These are phyloP conservation scores for Ornithoptera priamus DNA, from an alignment of 2,888 invertebrate species.

Conservation along the genomic window DNA sequence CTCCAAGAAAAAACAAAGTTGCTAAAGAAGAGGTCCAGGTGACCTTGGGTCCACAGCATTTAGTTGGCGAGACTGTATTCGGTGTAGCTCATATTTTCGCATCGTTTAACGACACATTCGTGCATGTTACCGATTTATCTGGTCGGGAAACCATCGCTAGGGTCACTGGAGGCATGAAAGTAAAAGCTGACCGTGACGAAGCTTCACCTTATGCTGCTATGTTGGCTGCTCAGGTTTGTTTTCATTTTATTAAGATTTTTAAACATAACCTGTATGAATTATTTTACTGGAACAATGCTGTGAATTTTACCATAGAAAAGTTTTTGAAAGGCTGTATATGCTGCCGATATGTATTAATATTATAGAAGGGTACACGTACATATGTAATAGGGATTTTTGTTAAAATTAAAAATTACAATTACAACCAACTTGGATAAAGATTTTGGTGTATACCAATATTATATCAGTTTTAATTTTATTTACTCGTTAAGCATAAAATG, in stretches of 20 bases:
- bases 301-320: no score
- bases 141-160: slow-evolving; percentile 97
- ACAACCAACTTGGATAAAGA: no score
- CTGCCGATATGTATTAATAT: no score
- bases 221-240: slow-evolving; percentile 96
- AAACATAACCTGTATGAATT: neutral
- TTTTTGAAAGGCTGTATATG: no score
- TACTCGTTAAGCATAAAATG: no score
- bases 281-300: neutral
- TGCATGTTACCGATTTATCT: slow-evolving; percentile 99
- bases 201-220: slow-evolving; percentile 99
- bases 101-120: slow-evolving; percentile 99
- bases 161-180: slow-evolving; percentile 99
- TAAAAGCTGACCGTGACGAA: slow-evolving; percentile 99
- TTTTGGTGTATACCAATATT: no score
- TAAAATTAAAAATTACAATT: no score
- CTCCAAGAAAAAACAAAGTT: slow-evolving; percentile 98
- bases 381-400: no score
- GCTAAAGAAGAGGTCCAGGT: slow-evolving; percentile 98
- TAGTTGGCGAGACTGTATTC: slow-evolving; percentile 98
- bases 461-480: no score
- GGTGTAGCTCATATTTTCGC: slow-evolving; percentile 99
- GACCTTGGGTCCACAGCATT: slow-evolving; percentile 96
- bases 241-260: neutral
- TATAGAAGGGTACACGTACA: no score